A percentile compares a stretch with the other conserved stretches of the same genome.
These are phyloP conservation scores for Mormyrus iriodes DNA, from an alignment of 2,113 vertebrate genomes.

Conservation along the genomic window DNA sequence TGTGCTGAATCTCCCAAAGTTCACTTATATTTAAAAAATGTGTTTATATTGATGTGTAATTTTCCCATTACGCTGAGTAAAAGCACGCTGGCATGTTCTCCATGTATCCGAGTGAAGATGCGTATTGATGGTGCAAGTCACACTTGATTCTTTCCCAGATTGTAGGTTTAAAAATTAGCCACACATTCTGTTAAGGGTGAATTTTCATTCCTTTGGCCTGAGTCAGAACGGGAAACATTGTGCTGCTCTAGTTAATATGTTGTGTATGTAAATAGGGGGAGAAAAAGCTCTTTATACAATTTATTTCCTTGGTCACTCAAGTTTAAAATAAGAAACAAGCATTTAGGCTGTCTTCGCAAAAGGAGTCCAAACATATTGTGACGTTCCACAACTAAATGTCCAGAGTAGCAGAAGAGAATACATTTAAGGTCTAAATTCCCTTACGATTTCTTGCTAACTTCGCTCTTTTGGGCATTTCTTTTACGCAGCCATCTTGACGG, in stretches of 20 bases:
- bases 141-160: slow-evolving; percentile 17
- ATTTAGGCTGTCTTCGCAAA: background rate
- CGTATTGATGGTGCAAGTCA: background rate
- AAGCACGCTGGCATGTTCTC: background rate
- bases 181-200: slow-evolving; percentile 13
- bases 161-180: slow-evolving; percentile 27
- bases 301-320: background rate
- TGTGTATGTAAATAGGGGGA: slow-evolving; percentile 23
- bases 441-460: background rate
- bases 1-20: background rate
- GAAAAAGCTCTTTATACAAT: background rate
- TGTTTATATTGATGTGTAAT: background rate
- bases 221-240: slow-evolving; percentile 10
- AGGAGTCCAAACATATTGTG: background rate
- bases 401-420: background rate
- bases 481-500: background rate
- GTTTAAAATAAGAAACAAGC: background rate
- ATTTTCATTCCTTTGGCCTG: slow-evolving; percentile 13
- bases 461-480: background rate
- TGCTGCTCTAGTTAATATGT: slow-evolving; percentile 21
- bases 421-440: background rate
- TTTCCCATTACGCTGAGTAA: background rate
- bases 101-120: background rate
- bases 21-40: background rate
- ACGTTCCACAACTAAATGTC: background rate